Percentiles rank a stretch among this genome's conserved stretches.
Conservation (phyloP, 2,113 vertebrate species). For the Pygoscelis antarcticus region DNA sequence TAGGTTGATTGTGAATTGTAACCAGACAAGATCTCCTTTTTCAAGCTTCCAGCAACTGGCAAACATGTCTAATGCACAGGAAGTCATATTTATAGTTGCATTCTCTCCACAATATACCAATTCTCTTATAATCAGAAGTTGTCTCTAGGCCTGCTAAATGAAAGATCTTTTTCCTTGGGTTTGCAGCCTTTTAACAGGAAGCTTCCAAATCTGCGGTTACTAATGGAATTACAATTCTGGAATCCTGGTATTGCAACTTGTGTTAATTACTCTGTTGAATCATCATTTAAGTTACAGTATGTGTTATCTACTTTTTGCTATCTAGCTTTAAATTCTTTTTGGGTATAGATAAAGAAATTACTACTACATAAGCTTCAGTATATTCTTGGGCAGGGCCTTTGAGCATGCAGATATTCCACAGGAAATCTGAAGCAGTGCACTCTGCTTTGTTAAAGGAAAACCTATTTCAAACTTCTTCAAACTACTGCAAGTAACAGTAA, state of each 20-base stretch:
- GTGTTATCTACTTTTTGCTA: not conserved
- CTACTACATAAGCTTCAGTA: not conserved
- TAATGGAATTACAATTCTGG: not conserved
- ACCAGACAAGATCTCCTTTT: conserved; percentile 55
- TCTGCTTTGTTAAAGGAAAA: not conserved
- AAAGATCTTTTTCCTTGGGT: conserved; percentile 3
- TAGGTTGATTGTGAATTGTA: conserved; percentile 66
- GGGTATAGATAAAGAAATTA: not conserved
- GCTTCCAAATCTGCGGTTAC: not conserved
- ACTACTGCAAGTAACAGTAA: not conserved
- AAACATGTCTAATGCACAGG: conserved; percentile 48
- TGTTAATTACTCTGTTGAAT: not conserved
- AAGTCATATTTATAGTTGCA: conserved; percentile 63
- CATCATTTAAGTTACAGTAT: not conserved
- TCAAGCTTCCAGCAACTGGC: conserved; percentile 39
- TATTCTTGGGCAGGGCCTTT: not conserved
- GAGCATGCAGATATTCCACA: not conserved
- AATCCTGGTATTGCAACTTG: not conserved
- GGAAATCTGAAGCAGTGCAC: not conserved
- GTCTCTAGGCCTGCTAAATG: conserved; percentile 12
- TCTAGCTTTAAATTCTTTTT: not conserved
- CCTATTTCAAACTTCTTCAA: not conserved
- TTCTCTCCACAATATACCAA: conserved; percentile 46
- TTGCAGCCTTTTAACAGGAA: not conserved
- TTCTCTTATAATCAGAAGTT: conserved; percentile 36